A percentile compares a stretch with the other conserved stretches of the same genome.
Evolutionary conservation across 2,797 vertebrate genomes (phyloP).

Genomic region (Distichodus sexfasciatus): DNA sequence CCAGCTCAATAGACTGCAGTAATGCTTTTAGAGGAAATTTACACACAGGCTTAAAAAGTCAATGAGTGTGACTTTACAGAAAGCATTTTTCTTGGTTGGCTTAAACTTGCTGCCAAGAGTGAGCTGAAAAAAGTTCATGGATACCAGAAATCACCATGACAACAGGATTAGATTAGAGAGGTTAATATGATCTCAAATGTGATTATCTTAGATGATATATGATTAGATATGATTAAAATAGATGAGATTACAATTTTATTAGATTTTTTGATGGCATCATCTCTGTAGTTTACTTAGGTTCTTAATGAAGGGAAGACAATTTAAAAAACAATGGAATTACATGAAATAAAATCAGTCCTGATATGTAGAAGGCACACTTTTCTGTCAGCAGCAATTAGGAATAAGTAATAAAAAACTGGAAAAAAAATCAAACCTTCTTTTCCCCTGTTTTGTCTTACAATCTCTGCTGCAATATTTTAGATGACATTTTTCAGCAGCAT

Average conservation of each 20-base stretch:
- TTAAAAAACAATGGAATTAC: constrained; percentile 54
- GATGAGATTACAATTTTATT: constrained; percentile 55
- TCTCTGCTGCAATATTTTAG: not conserved
- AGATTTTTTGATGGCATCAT: constrained; percentile 47
- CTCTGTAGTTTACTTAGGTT: constrained; percentile 47
- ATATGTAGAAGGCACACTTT: constrained; percentile 42
- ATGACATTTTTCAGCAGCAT: not conserved
- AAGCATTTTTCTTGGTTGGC: not conserved
- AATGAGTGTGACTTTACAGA: not conserved
- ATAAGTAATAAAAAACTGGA: constrained; percentile 35
- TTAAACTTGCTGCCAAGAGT: constrained; percentile 29
- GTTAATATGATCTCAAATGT: constrained; percentile 54
- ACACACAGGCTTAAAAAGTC: not conserved
- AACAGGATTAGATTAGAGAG: constrained; percentile 49
- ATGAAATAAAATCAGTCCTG: constrained; percentile 53
- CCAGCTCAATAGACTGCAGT: not conserved
- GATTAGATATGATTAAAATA: constrained; percentile 56
- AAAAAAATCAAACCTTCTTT: constrained; percentile 19
- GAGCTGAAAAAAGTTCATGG: constrained; percentile 32
- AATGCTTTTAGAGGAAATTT: constrained; percentile 1
- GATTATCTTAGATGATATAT: constrained; percentile 55
- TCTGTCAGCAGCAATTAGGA: constrained; percentile 39
- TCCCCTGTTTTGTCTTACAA: not conserved
- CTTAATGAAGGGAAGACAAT: constrained; percentile 50
- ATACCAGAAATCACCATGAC: constrained; percentile 51